Evolutionary conservation across 2,888 invertebrate species (phyloP).

Genomic region (Omphaloscelis lunosa): DNA sequence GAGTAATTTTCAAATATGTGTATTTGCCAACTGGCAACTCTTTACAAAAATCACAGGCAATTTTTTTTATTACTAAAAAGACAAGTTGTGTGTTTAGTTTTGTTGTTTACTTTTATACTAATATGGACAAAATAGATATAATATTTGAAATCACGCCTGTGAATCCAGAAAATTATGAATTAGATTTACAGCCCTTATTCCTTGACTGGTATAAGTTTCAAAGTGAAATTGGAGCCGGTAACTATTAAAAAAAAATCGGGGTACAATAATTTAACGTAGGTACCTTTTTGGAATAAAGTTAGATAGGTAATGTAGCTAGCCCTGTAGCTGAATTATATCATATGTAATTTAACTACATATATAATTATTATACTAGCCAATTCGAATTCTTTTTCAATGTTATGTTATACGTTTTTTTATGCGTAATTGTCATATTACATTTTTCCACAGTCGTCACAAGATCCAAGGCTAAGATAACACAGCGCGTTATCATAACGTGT

Average conservation of each 20-base stretch:
- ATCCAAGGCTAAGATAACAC: slow-evolving; percentile 34
- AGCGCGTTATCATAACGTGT: slow-evolving; percentile 16
- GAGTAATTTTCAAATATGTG: slow-evolving; percentile 5
- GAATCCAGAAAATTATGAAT: slow-evolving; percentile 24
- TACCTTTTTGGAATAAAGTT: slow-evolving; percentile 16
- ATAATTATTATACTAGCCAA: slow-evolving; percentile 3
- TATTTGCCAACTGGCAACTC: neutral
- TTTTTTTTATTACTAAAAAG: slow-evolving; percentile 56
- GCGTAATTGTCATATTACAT: neutral
- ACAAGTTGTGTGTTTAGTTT: slow-evolving; percentile 42
- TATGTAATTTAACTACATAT: slow-evolving; percentile 12
- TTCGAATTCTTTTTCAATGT: neutral
- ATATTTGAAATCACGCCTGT: slow-evolving; percentile 43
- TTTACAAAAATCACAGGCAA: slow-evolving; percentile 43
- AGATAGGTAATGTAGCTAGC: slow-evolving; percentile 42
- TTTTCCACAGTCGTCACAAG: slow-evolving; percentile 33
- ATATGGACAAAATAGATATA: slow-evolving; percentile 58
- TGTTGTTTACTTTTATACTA: slow-evolving; percentile 52
- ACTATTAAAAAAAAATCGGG: neutral
- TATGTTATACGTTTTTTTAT: neutral
- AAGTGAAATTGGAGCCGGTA: neutral
- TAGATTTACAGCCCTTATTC: neutral
- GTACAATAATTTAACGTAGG: neutral
- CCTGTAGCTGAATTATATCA: slow-evolving; percentile 5
- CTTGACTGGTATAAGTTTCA: neutral